These are phyloP conservation scores for Danio kyathit DNA, from an alignment of 2,797 vertebrate species.

Conservation along the genomic window DNA sequence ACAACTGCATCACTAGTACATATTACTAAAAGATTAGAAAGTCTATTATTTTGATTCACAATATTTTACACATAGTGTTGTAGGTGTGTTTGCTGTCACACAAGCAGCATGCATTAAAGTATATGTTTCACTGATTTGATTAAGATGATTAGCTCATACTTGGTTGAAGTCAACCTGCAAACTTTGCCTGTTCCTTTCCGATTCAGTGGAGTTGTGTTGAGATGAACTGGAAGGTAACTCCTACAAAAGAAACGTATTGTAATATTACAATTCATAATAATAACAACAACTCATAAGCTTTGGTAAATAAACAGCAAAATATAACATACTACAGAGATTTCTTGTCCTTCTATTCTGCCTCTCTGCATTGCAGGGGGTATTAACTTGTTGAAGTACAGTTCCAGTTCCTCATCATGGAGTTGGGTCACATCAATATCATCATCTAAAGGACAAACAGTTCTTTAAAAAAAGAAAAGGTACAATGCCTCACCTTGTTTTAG, in stretches of 20 bases:
- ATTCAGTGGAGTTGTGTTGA: slow-evolving; percentile 67
- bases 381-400: slow-evolving; percentile 91
- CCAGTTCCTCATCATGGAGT: slow-evolving; percentile 88
- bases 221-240: slow-evolving; percentile 56
- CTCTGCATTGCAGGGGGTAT: slow-evolving; percentile 85
- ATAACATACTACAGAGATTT: slow-evolving; percentile 77
- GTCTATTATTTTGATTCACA: background rate
- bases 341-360: slow-evolving; percentile 81
- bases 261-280: background rate
- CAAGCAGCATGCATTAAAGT: background rate
- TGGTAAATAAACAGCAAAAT: background rate
- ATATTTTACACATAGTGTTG: too few species aligned
- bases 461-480: background rate
- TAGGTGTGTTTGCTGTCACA: background rate
- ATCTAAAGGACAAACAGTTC: slow-evolving; percentile 66
- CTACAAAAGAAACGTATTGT: slow-evolving; percentile 56
- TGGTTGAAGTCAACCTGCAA: slow-evolving; percentile 73
- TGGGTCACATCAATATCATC: slow-evolving; percentile 89
- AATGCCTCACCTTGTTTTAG: too few species aligned
- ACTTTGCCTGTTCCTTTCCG: slow-evolving; percentile 67
- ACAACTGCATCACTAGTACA: too few species aligned
- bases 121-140: background rate
- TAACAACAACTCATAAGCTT: background rate
- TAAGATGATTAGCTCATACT: slow-evolving; percentile 58
- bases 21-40: background rate